Percentiles rank a stretch among this genome's conserved stretches.
Evolutionary conservation across 2,888 invertebrate genomes (phyloP).

Genomic region (Lamellibrachia satsuma): DNA sequence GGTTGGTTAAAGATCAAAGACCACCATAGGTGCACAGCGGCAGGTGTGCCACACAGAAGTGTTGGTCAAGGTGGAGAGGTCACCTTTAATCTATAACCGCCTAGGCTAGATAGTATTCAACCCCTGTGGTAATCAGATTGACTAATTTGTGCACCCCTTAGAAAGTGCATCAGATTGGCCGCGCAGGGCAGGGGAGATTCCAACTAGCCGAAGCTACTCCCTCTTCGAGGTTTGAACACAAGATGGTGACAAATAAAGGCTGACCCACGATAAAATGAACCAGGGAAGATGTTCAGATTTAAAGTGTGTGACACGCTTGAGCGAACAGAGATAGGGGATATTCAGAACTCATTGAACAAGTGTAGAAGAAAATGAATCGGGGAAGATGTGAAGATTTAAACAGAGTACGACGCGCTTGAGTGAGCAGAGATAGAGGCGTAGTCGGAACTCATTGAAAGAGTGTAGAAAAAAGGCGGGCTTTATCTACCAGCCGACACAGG

Average conservation of each 20-base stretch:
- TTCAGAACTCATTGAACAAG: background rate
- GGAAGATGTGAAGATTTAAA: slow-evolving; percentile 1
- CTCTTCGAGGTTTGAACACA: background rate
- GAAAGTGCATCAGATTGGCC: background rate
- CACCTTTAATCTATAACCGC: slow-evolving; percentile 12
- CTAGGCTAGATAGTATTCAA: background rate
- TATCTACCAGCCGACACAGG: background rate
- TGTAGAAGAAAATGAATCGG: background rate
- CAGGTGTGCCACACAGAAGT: background rate
- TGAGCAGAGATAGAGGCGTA: background rate
- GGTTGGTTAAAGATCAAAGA: background rate
- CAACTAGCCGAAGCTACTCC: background rate
- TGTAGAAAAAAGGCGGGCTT: background rate
- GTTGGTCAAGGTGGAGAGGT: background rate
- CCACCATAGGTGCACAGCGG: background rate
- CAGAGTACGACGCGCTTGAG: background rate
- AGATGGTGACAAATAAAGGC: background rate
- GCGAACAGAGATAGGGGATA: background rate
- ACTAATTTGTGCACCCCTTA: background rate
- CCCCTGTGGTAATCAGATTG: background rate
- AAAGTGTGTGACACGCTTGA: background rate
- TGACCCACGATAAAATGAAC: background rate
- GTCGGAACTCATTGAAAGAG: background rate
- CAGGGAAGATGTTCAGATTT: background rate
- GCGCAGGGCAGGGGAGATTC: background rate